Percentiles rank a stretch among this genome's conserved stretches.
Evolutionary conservation across 1,140 invertebrate genomes (phyloP).

Genomic region (Drosophila kikkawai): DNA sequence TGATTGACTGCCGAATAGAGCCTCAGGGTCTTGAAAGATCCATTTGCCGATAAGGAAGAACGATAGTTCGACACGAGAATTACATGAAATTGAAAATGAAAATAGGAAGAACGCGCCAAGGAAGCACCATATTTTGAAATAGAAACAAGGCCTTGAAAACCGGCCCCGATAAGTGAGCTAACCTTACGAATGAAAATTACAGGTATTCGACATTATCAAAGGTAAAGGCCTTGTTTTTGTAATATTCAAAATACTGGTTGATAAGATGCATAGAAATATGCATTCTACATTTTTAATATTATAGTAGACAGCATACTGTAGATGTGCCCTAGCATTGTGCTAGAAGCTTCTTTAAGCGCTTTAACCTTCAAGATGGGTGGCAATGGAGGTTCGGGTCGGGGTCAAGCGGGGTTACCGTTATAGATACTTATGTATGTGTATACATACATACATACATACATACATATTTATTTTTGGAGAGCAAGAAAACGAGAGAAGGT

Average conservation of each 20-base stretch:
- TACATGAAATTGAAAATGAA: slow-evolving; percentile 28
- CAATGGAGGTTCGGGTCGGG: slow-evolving; percentile 26
- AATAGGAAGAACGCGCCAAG: slow-evolving; percentile 2
- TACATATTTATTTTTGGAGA: slow-evolving; percentile 4
- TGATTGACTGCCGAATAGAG: slow-evolving; percentile 36
- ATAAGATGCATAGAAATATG: too few relatives aligned
- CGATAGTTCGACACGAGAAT: slow-evolving; percentile 3
- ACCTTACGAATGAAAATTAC: slow-evolving; percentile 1
- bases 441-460: not conserved
- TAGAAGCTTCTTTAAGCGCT: slow-evolving; percentile 29
- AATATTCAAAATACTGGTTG: too few relatives aligned
- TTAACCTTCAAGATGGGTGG: slow-evolving; percentile 40
- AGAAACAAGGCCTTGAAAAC: not conserved
- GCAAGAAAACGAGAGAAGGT: not conserved
- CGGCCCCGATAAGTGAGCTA: slow-evolving; percentile 4
- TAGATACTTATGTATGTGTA: not conserved
- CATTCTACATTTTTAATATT: not conserved
- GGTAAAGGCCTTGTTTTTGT: not conserved
- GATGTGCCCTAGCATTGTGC: slow-evolving; percentile 12
- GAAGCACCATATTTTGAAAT: not conserved
- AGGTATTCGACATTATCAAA: not conserved
- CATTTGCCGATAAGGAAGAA: slow-evolving; percentile 9
- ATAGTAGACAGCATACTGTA: not conserved
- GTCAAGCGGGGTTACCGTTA: slow-evolving; percentile 38
- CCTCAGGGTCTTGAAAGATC: slow-evolving; percentile 31